Evolutionary conservation across 2,888 invertebrate species (phyloP).

Genomic region (Drosophila aldrichi): DNA sequence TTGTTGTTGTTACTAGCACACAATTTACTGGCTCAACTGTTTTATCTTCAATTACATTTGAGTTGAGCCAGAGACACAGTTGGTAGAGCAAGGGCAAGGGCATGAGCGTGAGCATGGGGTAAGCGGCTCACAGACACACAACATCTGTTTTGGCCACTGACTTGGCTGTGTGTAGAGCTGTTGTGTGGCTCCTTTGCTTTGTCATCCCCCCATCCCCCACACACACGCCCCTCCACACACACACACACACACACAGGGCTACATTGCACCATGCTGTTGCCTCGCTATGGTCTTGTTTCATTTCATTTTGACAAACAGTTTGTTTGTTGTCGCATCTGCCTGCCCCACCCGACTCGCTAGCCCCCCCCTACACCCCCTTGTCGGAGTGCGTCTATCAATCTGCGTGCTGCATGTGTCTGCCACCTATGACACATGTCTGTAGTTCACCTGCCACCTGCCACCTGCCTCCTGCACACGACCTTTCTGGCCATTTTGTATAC

Average conservation of each 20-base stretch:
- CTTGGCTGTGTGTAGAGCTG: conserved; percentile 1
- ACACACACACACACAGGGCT: background rate
- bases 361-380: background rate
- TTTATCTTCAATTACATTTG: conserved; percentile 69
- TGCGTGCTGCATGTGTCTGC: conserved; percentile 30
- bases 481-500: conserved; percentile 16
- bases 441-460: background rate
- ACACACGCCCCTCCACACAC: background rate
- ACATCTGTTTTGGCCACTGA: conserved; percentile 31
- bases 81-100: background rate
- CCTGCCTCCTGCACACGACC: background rate
- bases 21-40: conserved; percentile 72
- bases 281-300: conserved; percentile 34
- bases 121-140: conserved; percentile 17
- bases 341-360: too few species aligned
- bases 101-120: background rate
- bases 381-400: conserved; percentile 6
- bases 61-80: conserved; percentile 26
- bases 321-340: conserved; percentile 31
- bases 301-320: conserved; percentile 51
- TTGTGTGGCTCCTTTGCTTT: background rate
- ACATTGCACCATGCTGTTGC: background rate
- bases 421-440: conserved; percentile 19
- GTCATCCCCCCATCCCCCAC: background rate
- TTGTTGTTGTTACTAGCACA: conserved; percentile 36